Conservation (phyloP, 2,888 invertebrate genomes). For the Sphecodes monilicornis region DNA sequence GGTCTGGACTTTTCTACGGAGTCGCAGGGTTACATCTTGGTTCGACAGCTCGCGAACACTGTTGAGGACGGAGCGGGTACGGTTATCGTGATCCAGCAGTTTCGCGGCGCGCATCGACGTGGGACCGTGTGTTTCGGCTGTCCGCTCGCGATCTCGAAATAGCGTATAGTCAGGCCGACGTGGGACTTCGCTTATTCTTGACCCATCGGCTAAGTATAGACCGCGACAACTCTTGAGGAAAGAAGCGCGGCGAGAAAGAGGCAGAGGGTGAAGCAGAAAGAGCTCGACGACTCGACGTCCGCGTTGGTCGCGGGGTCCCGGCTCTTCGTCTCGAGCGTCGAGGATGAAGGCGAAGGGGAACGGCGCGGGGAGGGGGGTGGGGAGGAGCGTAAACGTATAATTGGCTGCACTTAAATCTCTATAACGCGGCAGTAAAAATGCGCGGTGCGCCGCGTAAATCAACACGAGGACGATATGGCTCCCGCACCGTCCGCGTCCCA, state of each 20-base stretch:
- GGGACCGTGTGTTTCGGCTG: conserved; percentile 50
- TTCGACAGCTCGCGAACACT: neutral
- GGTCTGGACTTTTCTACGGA: neutral
- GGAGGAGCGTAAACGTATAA: conserved; percentile 81
- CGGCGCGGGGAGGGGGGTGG: conserved; percentile 4
- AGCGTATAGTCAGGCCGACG: conserved; percentile 72
- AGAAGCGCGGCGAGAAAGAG: conserved; percentile 42
- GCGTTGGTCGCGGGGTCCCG: conserved; percentile 44
- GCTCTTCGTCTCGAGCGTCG: conserved; percentile 15
- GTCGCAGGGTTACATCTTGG: neutral
- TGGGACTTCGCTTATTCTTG: conserved; percentile 68
- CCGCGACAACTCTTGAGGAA: conserved; percentile 62
- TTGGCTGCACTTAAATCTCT: conserved; percentile 83
- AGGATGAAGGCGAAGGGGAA: conserved; percentile 5
- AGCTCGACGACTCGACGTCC: conserved; percentile 22
- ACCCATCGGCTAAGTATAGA: conserved; percentile 70
- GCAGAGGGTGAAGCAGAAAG: neutral
- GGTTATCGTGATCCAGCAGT: conserved; percentile 6
- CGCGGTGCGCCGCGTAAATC: conserved; percentile 81
- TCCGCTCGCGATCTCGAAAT: conserved; percentile 71
- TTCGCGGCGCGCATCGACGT: conserved; percentile 22
- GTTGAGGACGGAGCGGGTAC: neutral
- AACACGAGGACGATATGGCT: conserved; percentile 81
- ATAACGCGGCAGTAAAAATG: conserved; percentile 83
- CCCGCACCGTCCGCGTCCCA: conserved; percentile 44